Evolutionary conservation across 1,140 invertebrate genomes (phyloP).

Genomic region (Lanistes nyassanus): DNA sequence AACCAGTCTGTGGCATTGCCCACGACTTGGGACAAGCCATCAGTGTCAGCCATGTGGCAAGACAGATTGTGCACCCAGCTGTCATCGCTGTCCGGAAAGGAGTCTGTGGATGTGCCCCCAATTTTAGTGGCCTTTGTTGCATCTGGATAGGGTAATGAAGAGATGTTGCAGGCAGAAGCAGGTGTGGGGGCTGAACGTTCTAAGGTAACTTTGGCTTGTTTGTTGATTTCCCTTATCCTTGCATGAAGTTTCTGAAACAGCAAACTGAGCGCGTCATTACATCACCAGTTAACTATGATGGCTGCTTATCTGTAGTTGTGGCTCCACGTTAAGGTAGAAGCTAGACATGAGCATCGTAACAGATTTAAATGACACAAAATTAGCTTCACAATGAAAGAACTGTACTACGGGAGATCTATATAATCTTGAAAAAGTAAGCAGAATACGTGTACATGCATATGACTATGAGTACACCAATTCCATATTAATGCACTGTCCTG

Average conservation of each 20-base stretch:
- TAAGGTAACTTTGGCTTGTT: constrained; percentile 6
- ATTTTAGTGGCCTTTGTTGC: background rate
- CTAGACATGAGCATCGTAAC: background rate
- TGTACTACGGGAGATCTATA: no score
- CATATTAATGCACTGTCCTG: no score
- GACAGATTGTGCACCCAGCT: constrained; percentile 22
- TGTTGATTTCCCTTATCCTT: background rate
- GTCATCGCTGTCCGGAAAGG: constrained; percentile 20
- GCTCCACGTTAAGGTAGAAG: no score
- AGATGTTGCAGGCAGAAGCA: background rate
- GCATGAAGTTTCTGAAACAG: constrained; percentile 11
- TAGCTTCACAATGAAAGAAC: background rate
- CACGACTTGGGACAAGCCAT: background rate
- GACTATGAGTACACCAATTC: no score
- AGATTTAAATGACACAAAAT: background rate
- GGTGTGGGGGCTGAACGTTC: background rate
- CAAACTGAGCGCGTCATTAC: background rate
- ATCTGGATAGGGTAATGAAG: background rate
- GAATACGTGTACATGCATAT: no score
- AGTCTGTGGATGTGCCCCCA: background rate
- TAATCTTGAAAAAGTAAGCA: no score
- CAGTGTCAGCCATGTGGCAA: background rate
- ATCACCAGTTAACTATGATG: background rate
- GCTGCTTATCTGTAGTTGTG: background rate
- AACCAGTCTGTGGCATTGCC: background rate